These are phyloP conservation scores for Orchestia grillus DNA, from an alignment of 1,140 invertebrate genomes.

Conservation along the genomic window DNA sequence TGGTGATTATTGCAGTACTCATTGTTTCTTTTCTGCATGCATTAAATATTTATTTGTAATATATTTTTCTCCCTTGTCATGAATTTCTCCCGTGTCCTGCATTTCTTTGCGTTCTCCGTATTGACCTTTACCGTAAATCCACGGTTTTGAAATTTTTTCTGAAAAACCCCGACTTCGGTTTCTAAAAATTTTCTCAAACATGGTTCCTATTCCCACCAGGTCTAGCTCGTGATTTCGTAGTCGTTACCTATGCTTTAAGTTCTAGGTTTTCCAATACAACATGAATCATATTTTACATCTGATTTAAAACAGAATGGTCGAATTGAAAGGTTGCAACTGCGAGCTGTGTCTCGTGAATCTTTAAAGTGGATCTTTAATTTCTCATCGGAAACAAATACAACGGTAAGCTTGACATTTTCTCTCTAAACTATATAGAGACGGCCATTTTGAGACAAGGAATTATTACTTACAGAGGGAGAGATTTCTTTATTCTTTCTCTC, in stretches of 20 bases:
- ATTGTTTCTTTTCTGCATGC: neutral
- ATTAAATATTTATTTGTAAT: neutral
- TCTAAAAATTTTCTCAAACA: neutral
- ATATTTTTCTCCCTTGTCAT: neutral
- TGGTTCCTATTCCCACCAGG: too few species aligned
- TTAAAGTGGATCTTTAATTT: too few species aligned
- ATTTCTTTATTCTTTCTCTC: too few species aligned
- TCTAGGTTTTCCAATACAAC: neutral
- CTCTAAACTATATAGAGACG: too few species aligned
- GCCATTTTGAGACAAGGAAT: too few species aligned
- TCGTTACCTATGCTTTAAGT: neutral
- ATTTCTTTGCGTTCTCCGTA: neutral
- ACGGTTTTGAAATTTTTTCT: neutral
- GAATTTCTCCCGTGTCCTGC: neutral
- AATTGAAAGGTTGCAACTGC: neutral
- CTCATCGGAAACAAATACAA: too few species aligned
- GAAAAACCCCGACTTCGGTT: neutral
- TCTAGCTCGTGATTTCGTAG: neutral
- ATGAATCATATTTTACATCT: neutral
- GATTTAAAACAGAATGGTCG: neutral
- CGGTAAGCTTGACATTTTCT: too few species aligned
- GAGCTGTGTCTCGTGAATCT: neutral
- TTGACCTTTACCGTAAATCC: neutral
- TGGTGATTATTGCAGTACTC: neutral
- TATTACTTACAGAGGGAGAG: too few species aligned